These are phyloP conservation scores for Chalcosyrphus nemorum DNA, from an alignment of 2,888 invertebrate genomes.

Conservation along the genomic window DNA sequence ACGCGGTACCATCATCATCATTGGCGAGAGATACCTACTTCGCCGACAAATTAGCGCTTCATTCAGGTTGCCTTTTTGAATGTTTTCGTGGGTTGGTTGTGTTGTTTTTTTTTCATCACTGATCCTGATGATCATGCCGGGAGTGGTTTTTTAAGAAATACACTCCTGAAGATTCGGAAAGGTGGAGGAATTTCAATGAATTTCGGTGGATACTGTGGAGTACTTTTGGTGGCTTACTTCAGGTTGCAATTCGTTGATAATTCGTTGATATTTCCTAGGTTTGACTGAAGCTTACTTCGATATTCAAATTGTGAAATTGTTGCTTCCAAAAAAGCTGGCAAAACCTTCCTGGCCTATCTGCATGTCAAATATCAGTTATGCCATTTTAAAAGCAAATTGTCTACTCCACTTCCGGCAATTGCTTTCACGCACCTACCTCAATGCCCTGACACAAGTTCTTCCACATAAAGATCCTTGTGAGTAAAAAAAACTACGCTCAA, in stretches of 20 bases:
- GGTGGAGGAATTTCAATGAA: neutral
- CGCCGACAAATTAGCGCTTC: slow-evolving; percentile 51
- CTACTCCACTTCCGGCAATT: neutral
- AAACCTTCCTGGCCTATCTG: too few species aligned
- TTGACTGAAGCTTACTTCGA: too few species aligned
- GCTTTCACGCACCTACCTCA: neutral
- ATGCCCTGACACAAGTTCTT: neutral
- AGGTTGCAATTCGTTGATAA: too few species aligned
- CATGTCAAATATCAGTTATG: neutral
- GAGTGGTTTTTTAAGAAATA: neutral
- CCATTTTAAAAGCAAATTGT: neutral
- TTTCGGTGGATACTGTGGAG: neutral
- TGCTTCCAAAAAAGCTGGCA: too few species aligned
- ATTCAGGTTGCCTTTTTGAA: slow-evolving; percentile 38
- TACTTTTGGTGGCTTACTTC: neutral
- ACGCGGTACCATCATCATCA: slow-evolving; percentile 14
- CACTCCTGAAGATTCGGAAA: neutral
- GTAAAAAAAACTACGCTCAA: neutral
- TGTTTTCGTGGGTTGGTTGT: neutral
- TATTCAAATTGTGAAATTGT: too few species aligned
- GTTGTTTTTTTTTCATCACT: neutral
- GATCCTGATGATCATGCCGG: slow-evolving; percentile 20
- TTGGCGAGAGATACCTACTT: slow-evolving; percentile 15
- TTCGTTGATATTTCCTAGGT: neutral
- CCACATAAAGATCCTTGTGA: neutral